Base-by-base conservation (phyloP, 2,797 vertebrate genomes). In the Delichon dasypus region DNA sequence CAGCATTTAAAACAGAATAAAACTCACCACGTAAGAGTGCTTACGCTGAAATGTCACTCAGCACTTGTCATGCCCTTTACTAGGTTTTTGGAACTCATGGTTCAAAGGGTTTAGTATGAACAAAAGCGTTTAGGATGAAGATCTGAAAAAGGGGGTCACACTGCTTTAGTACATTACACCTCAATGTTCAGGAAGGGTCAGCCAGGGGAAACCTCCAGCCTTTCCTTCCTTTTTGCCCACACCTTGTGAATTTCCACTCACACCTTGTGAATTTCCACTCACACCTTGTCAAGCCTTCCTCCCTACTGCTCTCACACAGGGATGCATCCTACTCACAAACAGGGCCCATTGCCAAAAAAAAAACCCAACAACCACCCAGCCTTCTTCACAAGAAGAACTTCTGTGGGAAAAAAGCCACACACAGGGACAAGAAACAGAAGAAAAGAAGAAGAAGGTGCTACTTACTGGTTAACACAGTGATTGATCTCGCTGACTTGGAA, bases 391-490 rank as follows among this genome's bases (percentile, higher is more conserved):
- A 44, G 32, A 65, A 38, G 2, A 64, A 42, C 13, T 80, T 60
- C 5, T 23, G n/a, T 9, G 19, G 23, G 2, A 3, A 27, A 65
- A 77, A 71, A 30, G 5, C 10, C 61, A 92, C 21, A 50, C 16
- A 61, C 36, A 40, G 3, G 66, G 66, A 86, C 57, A 85, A 51
- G 54, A 27, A 67, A 73, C 16, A 64, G 60, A 67, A 87, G 11
- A 5, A 45, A 60, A 50, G 34, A 16, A 62, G 32, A 75, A 36
- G 2, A 42, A 29, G 27, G 8, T 80, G n/a, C 94, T 95, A 97
- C 98, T 98, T 98, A 99, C 99, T 99, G 77, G 99, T 99, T 97
- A 99, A 97, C 70, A 99, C 96, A 11, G 98, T 96, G 42, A 98
- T 71, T 9, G 98, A 98, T 95, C 97, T 97, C 22, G 97, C 60